Conservation (phyloP, 2,888 invertebrate genomes). For the Cerceris rybyensis region DNA sequence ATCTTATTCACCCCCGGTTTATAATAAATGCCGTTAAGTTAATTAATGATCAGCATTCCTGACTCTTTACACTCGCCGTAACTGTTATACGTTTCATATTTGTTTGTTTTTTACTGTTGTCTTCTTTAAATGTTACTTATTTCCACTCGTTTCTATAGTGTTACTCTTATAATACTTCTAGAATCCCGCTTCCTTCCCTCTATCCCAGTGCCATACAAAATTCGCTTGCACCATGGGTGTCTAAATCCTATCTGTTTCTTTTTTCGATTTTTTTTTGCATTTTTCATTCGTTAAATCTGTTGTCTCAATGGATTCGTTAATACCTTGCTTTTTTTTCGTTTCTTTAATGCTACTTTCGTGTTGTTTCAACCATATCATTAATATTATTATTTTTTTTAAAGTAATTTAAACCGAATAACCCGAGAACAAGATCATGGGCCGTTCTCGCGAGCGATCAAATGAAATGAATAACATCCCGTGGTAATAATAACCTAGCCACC, state of each 20-base stretch:
- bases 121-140: conserved; percentile 36
- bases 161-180: conserved; percentile 63
- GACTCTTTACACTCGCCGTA: conserved; percentile 72
- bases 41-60: conserved; percentile 59
- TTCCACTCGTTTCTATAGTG: conserved; percentile 44
- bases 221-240: conserved; percentile 78
- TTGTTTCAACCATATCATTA: conserved; percentile 20
- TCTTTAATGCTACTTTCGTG: conserved; percentile 9
- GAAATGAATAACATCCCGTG: conserved; percentile 30
- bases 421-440: conserved; percentile 44
- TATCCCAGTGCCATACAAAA: conserved; percentile 76
- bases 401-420: conserved; percentile 32
- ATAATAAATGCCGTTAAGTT: conserved; percentile 59
- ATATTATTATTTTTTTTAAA: conserved; percentile 9
- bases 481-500: conserved; percentile 23
- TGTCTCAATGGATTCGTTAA: conserved; percentile 5
- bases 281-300: conserved; percentile 1
- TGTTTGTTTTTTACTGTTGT: conserved; percentile 31
- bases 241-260: conserved; percentile 28
- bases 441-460: conserved; percentile 66
- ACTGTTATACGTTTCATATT: too few relatives aligned
- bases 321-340: conserved; percentile 4
- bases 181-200: conserved; percentile 60
- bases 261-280: conserved; percentile 30
- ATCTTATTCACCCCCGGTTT: conserved; percentile 58